phyloP scores from a whole-genome alignment of 2,888 invertebrate genomes.

The Tupiocoris notatus region DNA sequence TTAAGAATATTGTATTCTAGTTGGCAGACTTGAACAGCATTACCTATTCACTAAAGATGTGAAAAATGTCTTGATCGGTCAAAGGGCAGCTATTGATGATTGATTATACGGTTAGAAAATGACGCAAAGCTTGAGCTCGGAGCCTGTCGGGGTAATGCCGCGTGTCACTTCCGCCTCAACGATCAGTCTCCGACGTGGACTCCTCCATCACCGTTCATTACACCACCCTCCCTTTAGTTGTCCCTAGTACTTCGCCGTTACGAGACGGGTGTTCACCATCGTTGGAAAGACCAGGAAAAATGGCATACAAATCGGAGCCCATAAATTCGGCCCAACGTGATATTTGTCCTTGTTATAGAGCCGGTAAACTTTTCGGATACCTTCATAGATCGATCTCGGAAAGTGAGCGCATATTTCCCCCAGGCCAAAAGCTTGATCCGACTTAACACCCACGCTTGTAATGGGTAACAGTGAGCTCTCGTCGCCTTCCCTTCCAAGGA shows the following conservation, averaged over 20 bases:
- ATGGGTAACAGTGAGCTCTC: no score
- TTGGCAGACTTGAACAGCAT: no score
- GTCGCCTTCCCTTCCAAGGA: no score
- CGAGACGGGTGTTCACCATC: neutral
- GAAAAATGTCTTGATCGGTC: no score
- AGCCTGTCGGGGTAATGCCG: neutral
- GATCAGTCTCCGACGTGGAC: no score
- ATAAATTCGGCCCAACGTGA: slow-evolving; percentile 5
- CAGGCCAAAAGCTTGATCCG: neutral
- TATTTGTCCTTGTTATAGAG: slow-evolving; percentile 9
- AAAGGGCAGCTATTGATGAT: no score
- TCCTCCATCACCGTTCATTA: neutral
- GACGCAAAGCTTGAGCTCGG: neutral
- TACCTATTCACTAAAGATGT: no score
- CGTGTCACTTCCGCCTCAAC: neutral
- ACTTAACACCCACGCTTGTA: no score
- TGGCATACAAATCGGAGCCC: slow-evolving; percentile 10
- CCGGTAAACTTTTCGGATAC: neutral
- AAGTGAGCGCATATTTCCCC: slow-evolving; percentile 14
- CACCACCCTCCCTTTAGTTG: neutral
- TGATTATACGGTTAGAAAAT: neutral
- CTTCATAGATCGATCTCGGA: neutral
- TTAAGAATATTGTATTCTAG: no score
- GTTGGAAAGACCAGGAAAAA: neutral
- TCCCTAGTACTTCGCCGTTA: no score